Evolutionary conservation across 2,113 vertebrate genomes (phyloP), one percentile per base, ranked within the genome.

Genomic region (Lipophrys pholis): DNA sequence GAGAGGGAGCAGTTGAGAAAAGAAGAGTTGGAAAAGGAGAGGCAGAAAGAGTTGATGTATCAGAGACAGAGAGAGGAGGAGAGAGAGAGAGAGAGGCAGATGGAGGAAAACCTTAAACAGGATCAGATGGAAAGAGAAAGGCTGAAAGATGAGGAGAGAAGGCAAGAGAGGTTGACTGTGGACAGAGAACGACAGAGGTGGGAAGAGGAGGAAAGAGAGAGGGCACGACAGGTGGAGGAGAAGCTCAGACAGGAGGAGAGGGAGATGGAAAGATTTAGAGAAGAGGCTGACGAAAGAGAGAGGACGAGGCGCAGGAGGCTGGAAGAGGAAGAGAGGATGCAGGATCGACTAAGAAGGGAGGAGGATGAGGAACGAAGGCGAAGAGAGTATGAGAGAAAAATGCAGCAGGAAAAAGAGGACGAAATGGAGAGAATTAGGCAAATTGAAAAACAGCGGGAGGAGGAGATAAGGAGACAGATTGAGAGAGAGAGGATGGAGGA

Each of bases 11-110:
- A 46, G 38, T 51, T 70, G 64, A 58, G 71, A 46, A 62, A 74
- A 8, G 60, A 83, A 83, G 41, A 12, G 5, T 3, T 74, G 80
- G 59, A 65, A 30, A 59, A 60, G 80, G 45, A 70, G 50, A 55
- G 5, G 39, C 16, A 79, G 59, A 63, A 49, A 49, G 14, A 45
- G 43, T 11, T 9, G 42, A 30, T 30, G 21, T 30, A 30, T 4
- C 21, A 30, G 21, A 30, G 21, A 4, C 21, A 30, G 4, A 43
- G 43, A 45, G 11, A 45, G 11, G 42, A n/a, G n/a, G 21, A 30
- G 21, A 30, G 6, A 5, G 11, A 45, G 43, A 10, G 9, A 43
- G 8, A 45, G 11, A 45, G 21, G 21, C 21, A 30, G 21, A 30
- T 30, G 21, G 21, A 30, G 21, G 21, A 30, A 30, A 30, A 30